A percentile compares a stretch with the other conserved stretches of the same genome.
Conservation (phyloP, 1,140 invertebrate genomes). For the Eueides isabella region DNA sequence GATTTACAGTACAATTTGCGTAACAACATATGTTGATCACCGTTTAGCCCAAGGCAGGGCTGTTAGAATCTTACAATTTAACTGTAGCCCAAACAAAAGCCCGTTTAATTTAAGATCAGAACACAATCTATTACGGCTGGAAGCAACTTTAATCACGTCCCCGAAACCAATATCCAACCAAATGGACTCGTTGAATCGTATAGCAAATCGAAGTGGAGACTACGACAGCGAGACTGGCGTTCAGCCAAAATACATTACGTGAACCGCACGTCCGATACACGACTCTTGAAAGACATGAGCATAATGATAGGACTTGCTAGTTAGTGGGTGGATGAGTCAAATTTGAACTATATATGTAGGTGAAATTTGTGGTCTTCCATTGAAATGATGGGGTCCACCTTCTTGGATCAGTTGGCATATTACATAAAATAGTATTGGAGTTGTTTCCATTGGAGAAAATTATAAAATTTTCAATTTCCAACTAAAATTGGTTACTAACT, state of each 20-base stretch:
- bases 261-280: slow-evolving; percentile 46
- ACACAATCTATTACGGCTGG: slow-evolving; percentile 36
- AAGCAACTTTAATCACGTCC: slow-evolving; percentile 48
- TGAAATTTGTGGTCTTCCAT: background rate
- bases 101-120: slow-evolving; percentile 27
- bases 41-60: background rate
- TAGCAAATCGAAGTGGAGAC: slow-evolving; percentile 40
- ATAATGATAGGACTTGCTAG: slow-evolving; percentile 40
- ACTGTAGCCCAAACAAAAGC: slow-evolving; percentile 22
- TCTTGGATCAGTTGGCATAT: background rate
- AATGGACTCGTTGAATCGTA: slow-evolving; percentile 47
- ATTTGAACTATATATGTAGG: background rate
- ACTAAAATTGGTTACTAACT: too few relatives aligned
- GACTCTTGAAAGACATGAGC: slow-evolving; percentile 41
- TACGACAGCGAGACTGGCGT: slow-evolving; percentile 41
- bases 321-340: slow-evolving; percentile 24
- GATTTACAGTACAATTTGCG: background rate
- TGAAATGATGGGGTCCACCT: background rate
- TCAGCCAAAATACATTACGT: slow-evolving; percentile 44
- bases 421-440: background rate
- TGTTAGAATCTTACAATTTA: slow-evolving; percentile 10
- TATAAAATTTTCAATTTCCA: too few relatives aligned
- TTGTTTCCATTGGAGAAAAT: background rate
- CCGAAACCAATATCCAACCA: slow-evolving; percentile 48
- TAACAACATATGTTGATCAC: slow-evolving; percentile 7